Evolutionary conservation across 2,113 vertebrate genomes (phyloP).

Genomic region (Crotalus horridus): DNA sequence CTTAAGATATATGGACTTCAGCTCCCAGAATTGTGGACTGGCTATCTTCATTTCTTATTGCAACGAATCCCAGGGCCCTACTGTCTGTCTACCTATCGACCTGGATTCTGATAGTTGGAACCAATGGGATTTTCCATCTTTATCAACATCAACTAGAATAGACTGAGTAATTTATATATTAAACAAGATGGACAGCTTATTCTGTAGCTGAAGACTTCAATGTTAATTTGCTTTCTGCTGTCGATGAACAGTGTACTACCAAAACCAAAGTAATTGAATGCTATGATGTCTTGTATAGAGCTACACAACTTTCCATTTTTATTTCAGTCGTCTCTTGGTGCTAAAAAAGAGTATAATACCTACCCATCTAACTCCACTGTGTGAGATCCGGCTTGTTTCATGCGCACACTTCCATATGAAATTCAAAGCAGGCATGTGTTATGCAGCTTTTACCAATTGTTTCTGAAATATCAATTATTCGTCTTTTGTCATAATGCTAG

Average conservation of each 20-base stretch:
- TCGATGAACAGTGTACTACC: neutral
- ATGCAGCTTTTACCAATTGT: neutral
- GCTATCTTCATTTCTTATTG: neutral
- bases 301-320: neutral
- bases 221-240: neutral
- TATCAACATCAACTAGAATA: neutral
- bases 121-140: neutral
- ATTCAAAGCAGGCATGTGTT: neutral
- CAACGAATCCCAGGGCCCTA: neutral
- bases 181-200: neutral
- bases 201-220: neutral
- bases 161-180: neutral
- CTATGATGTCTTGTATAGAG: neutral
- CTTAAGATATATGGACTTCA: neutral
- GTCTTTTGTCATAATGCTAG: neutral
- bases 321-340: neutral
- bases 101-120: neutral
- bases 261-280: neutral
- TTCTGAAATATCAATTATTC: neutral
- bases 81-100: neutral
- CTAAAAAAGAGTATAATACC: neutral
- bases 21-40: neutral
- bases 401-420: neutral
- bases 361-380: neutral
- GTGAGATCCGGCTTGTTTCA: neutral